These are phyloP conservation scores for Aphidoletes aphidimyza DNA, from an alignment of 2,888 invertebrate species.

Conservation along the genomic window DNA sequence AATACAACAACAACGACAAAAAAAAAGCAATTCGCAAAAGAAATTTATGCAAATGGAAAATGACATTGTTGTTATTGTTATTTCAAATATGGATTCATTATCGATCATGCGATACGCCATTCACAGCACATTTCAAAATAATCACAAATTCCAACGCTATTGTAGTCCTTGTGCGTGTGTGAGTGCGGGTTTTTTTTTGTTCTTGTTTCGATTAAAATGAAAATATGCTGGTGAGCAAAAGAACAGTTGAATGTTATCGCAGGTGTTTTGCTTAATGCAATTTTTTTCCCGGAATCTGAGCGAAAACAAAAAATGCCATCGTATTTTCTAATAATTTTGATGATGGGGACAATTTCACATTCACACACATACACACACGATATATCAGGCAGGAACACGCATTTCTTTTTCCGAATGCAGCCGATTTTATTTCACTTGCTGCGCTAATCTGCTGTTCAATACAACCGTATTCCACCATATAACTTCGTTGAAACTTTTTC, in stretches of 20 bases:
- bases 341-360: background rate
- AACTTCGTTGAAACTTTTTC: background rate
- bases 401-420: background rate
- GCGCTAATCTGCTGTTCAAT: background rate
- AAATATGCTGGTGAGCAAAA: background rate
- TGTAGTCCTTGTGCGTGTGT: background rate
- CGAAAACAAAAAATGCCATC: background rate
- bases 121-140: constrained; percentile 25
- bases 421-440: background rate
- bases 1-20: background rate
- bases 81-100: constrained; percentile 29
- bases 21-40: too few relatives aligned
- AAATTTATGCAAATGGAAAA: constrained; percentile 43
- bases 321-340: background rate
- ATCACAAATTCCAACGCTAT: background rate
- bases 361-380: background rate
- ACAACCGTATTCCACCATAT: background rate
- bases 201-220: background rate
- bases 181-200: background rate
- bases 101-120: background rate
- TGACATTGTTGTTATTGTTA: constrained; percentile 27
- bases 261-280: constrained; percentile 29
- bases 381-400: background rate
- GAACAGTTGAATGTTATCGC: background rate
- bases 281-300: background rate